Evolutionary conservation across 2,797 vertebrate genomes (phyloP).

Genomic region (Trematomus bernacchii): DNA sequence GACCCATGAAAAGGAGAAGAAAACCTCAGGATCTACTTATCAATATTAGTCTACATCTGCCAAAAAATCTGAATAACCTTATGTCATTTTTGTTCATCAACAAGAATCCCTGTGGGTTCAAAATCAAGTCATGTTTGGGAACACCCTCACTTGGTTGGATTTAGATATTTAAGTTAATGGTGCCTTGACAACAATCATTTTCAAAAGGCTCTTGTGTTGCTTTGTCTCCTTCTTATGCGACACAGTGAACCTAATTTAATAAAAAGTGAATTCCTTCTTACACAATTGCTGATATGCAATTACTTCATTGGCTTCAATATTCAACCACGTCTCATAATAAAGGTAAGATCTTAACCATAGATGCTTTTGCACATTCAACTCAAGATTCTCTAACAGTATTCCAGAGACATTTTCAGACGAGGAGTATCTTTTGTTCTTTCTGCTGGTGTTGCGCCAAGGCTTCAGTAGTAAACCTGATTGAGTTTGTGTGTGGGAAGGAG

Average conservation of each 20-base stretch:
- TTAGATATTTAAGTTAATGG: constrained; percentile 13
- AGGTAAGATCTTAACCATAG: not conserved
- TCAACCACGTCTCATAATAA: not conserved
- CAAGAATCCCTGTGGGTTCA: constrained; percentile 23
- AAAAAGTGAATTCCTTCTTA: constrained; percentile 35
- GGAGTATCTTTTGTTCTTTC: constrained; percentile 45
- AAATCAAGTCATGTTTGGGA: constrained; percentile 27
- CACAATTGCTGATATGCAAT: not conserved
- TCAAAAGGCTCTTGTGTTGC: constrained; percentile 37
- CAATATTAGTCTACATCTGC: constrained; percentile 28
- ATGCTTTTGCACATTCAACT: constrained; percentile 12
- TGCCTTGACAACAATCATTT: constrained; percentile 1
- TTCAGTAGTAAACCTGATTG: constrained; percentile 51
- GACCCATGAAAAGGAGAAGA: not conserved
- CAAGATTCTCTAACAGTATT: not conserved
- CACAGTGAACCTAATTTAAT: constrained; percentile 32
- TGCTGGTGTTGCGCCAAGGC: constrained; percentile 54
- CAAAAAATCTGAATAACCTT: constrained; percentile 12
- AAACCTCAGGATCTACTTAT: constrained; percentile 39
- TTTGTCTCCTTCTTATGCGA: constrained; percentile 40
- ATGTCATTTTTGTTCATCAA: constrained; percentile 26
- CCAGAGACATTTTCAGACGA: constrained; percentile 9
- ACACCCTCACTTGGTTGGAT: constrained; percentile 13
- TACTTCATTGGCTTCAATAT: not conserved
- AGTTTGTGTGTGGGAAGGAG: constrained; percentile 52